These are phyloP conservation scores for Ochropleura leucogaster DNA, from an alignment of 2,888 invertebrate genomes.

Conservation along the genomic window DNA sequence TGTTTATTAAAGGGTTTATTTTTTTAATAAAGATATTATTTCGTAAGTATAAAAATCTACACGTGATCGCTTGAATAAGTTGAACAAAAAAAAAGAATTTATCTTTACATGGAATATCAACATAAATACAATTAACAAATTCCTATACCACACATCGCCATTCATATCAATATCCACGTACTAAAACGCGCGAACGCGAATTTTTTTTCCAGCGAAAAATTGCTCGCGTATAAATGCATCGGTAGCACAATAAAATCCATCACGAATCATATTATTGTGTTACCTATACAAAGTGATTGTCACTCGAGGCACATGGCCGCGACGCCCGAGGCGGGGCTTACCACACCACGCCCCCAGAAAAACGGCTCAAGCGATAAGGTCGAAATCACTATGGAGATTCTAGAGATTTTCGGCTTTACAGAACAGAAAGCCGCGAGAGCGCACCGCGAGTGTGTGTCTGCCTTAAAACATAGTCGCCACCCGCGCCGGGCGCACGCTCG, in stretches of 20 bases:
- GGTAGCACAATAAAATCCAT: slow-evolving; percentile 89
- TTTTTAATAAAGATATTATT: neutral
- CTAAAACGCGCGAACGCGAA: slow-evolving; percentile 51
- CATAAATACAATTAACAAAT: slow-evolving; percentile 4
- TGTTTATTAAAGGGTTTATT: neutral
- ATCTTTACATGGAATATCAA: neutral
- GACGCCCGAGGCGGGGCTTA: slow-evolving; percentile 81
- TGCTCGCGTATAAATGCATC: slow-evolving; percentile 86
- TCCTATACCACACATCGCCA: slow-evolving; percentile 7
- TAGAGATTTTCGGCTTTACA: slow-evolving; percentile 86
- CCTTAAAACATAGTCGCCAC: slow-evolving; percentile 85
- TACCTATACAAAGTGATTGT: slow-evolving; percentile 91
- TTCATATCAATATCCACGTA: slow-evolving; percentile 51
- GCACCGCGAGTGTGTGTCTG: slow-evolving; percentile 78
- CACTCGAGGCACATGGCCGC: slow-evolving; percentile 87
- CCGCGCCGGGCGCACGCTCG: slow-evolving; percentile 86
- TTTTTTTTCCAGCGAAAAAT: slow-evolving; percentile 73
- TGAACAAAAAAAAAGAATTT: neutral
- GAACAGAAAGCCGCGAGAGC: slow-evolving; percentile 79
- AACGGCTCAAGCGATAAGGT: slow-evolving; percentile 84
- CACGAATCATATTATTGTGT: slow-evolving; percentile 90
- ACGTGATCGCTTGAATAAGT: neutral
- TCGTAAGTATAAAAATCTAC: neutral
- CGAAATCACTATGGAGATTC: slow-evolving; percentile 86
- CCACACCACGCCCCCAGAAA: slow-evolving; percentile 82